phyloP scores from a whole-genome alignment of 1,140 invertebrate species.

The Pogonus chalceus region DNA sequence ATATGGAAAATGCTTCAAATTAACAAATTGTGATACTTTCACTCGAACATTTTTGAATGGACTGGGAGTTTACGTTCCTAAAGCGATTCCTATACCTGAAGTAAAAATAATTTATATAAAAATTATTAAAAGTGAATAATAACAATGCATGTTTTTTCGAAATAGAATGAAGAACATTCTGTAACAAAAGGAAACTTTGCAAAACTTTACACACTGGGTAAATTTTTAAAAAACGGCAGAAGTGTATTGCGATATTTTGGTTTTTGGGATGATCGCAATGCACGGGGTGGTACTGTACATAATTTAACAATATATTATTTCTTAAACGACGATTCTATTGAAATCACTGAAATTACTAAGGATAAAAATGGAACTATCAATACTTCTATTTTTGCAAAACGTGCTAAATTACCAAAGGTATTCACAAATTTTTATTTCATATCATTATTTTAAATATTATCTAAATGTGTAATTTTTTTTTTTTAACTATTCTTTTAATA shows the following conservation, averaged over 20 bases:
- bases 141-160: too few relatives aligned
- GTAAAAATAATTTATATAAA: too few relatives aligned
- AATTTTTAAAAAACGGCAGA: conserved; percentile 67
- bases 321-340: conserved; percentile 79
- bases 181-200: too few relatives aligned
- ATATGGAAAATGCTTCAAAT: conserved; percentile 66
- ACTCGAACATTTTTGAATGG: conserved; percentile 74
- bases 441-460: too few relatives aligned
- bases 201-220: conserved; percentile 48
- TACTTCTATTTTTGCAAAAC: conserved; percentile 59
- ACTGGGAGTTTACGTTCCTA: conserved; percentile 70
- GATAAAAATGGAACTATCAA: conserved; percentile 58
- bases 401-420: conserved; percentile 72
- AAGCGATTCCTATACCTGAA: conserved; percentile 50
- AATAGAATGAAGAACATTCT: too few relatives aligned
- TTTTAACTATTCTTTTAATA: too few relatives aligned
- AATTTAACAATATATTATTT: conserved; percentile 71
- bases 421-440: too few relatives aligned
- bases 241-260: conserved; percentile 70
- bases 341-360: conserved; percentile 67
- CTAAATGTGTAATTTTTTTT: too few relatives aligned
- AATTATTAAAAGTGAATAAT: too few relatives aligned
- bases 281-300: conserved; percentile 61
- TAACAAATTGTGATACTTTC: conserved; percentile 76
- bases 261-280: conserved; percentile 80